Conservation (phyloP, 2,888 invertebrate species). For the Nymphalis c-album region DNA sequence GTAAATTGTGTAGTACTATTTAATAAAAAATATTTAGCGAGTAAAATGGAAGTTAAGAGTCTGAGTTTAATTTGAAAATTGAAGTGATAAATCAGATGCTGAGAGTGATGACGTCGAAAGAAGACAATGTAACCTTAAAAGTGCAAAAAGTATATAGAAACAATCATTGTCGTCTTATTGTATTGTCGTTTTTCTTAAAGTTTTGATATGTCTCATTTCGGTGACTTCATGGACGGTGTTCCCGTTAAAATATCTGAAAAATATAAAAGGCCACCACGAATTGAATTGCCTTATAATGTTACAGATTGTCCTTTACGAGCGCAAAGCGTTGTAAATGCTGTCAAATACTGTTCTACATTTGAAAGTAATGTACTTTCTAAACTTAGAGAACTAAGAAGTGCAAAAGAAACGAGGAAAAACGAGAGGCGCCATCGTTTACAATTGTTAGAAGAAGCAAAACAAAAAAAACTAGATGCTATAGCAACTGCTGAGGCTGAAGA, state of each 20-base stretch:
- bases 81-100: slow-evolving; percentile 44
- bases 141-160: slow-evolving; percentile 65
- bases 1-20: slow-evolving; percentile 25
- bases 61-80: slow-evolving; percentile 34
- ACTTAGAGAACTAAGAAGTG: slow-evolving; percentile 86
- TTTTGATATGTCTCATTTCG: slow-evolving; percentile 77
- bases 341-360: slow-evolving; percentile 84
- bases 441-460: slow-evolving; percentile 80
- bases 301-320: slow-evolving; percentile 62
- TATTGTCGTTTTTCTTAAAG: slow-evolving; percentile 53
- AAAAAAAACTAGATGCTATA: slow-evolving; percentile 77
- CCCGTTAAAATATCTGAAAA: slow-evolving; percentile 94
- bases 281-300: slow-evolving; percentile 78
- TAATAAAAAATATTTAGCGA: slow-evolving; percentile 40
- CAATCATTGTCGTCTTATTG: slow-evolving; percentile 73
- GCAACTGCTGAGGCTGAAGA: slow-evolving; percentile 76
- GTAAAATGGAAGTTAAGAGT: slow-evolving; percentile 48
- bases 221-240: slow-evolving; percentile 89
- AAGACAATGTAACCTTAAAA: slow-evolving; percentile 76
- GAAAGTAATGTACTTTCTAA: slow-evolving; percentile 87
- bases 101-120: slow-evolving; percentile 72
- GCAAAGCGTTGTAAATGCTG: slow-evolving; percentile 62
- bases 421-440: slow-evolving; percentile 83
- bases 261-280: slow-evolving; percentile 88
- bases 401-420: slow-evolving; percentile 83